Conservation (phyloP, 2,113 vertebrate genomes). For the Anoplopoma fimbria region DNA sequence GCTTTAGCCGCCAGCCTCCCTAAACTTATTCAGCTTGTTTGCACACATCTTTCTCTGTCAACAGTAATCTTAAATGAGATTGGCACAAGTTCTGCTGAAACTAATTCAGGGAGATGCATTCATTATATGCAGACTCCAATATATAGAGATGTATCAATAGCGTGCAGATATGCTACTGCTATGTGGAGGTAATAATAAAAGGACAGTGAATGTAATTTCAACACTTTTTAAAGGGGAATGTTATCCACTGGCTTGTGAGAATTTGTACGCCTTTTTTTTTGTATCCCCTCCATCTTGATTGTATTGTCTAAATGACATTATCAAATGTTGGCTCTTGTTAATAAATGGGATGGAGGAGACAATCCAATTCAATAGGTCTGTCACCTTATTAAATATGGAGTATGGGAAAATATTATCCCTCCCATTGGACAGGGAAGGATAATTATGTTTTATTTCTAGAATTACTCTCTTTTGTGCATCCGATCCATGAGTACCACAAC, state of each 20-base stretch:
- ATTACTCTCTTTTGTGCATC: constrained; percentile 33
- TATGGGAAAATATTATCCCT: constrained; percentile 34
- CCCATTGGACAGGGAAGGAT: constrained; percentile 20
- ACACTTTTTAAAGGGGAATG: constrained; percentile 28
- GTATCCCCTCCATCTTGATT: constrained; percentile 42
- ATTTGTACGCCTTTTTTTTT: constrained; percentile 4
- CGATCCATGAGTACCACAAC: constrained; percentile 1
- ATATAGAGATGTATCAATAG: constrained; percentile 26
- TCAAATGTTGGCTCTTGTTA: constrained; percentile 56
- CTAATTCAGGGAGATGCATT: constrained; percentile 35
- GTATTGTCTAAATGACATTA: constrained; percentile 55
- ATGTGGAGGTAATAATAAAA: constrained; percentile 26
- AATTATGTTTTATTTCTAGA: constrained; percentile 44
- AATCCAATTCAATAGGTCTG: constrained; percentile 51
- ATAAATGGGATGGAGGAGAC: constrained; percentile 49
- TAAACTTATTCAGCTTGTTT: constrained; percentile 29
- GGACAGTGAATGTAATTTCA: constrained; percentile 17
- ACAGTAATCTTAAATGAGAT: constrained; percentile 55
- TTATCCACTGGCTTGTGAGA: constrained; percentile 7
- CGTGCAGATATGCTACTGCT: constrained; percentile 35
- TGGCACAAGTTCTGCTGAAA: constrained; percentile 50
- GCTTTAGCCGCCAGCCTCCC: constrained; percentile 33
- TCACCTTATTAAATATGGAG: constrained; percentile 48
- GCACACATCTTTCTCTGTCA: constrained; percentile 19
- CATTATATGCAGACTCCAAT: constrained; percentile 31